These are phyloP conservation scores for Shargacucullia verbasci DNA, from an alignment of 2,888 invertebrate species.

Conservation along the genomic window DNA sequence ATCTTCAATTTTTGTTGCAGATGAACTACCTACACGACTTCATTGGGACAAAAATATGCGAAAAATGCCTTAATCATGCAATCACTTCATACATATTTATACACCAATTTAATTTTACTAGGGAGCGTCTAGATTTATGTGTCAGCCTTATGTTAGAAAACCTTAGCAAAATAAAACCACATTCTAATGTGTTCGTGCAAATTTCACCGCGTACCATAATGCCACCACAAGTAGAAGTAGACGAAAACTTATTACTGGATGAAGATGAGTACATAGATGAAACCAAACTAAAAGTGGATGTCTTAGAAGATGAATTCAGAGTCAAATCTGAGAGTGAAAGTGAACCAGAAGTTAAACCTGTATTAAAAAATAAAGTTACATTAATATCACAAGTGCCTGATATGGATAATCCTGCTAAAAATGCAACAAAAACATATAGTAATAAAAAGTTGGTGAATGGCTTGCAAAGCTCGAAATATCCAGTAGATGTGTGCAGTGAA, in stretches of 20 bases:
- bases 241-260: constrained; percentile 59
- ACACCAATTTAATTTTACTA: constrained; percentile 69
- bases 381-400: constrained; percentile 1
- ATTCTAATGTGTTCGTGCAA: constrained; percentile 76
- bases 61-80: constrained; percentile 76
- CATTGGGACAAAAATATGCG: constrained; percentile 81
- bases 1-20: constrained; percentile 74
- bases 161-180: constrained; percentile 59
- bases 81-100: constrained; percentile 77
- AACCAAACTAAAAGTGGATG: constrained; percentile 69
- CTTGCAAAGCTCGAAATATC: constrained; percentile 44
- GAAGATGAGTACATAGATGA: constrained; percentile 66
- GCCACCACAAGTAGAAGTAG: constrained; percentile 62
- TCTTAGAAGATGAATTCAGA: constrained; percentile 83
- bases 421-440: constrained; percentile 64
- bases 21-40: constrained; percentile 70
- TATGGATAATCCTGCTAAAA: constrained; percentile 58
- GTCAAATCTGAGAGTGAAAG: constrained; percentile 68
- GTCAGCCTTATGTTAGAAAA: constrained; percentile 71
- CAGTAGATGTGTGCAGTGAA: constrained; percentile 72
- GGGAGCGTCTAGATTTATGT: constrained; percentile 73
- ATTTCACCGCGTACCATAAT: constrained; percentile 72
- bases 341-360: constrained; percentile 33
- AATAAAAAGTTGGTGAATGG: constrained; percentile 72
- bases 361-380: background rate